These are phyloP conservation scores for Aricia agestis DNA, from an alignment of 1,140 invertebrate species.

Conservation along the genomic window DNA sequence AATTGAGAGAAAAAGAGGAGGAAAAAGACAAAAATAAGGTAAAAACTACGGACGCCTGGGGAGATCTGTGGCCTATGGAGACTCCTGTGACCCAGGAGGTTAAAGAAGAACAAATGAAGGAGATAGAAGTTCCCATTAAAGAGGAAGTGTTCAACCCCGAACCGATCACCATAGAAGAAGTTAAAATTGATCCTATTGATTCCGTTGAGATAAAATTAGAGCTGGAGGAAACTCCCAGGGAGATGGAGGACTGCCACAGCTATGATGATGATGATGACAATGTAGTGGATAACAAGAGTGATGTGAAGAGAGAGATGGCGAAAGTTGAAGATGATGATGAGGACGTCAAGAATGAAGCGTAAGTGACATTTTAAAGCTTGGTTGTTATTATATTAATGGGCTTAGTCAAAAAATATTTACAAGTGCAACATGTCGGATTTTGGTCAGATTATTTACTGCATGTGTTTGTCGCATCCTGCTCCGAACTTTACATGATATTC, in stretches of 20 bases:
- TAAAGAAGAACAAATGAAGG: not conserved
- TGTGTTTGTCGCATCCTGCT: too few relatives aligned
- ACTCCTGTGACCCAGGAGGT: not conserved
- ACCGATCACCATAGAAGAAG: constrained; percentile 25
- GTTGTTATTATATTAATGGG: not conserved
- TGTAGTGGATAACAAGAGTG: constrained; percentile 11
- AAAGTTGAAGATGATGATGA: constrained; percentile 22
- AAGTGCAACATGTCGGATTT: too few relatives aligned
- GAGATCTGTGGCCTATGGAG: constrained; percentile 24
- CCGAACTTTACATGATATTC: too few relatives aligned
- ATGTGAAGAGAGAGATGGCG: constrained; percentile 16
- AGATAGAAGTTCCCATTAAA: constrained; percentile 15
- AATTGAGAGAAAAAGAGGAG: constrained; percentile 42
- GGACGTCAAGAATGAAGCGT: constrained; percentile 36
- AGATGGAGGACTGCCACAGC: constrained; percentile 3
- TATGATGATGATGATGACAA: constrained; percentile 11
- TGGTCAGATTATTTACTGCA: too few relatives aligned
- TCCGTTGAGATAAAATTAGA: not conserved
- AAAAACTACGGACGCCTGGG: constrained; percentile 40
- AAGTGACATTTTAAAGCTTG: constrained; percentile 11
- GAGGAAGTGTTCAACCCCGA: constrained; percentile 13
- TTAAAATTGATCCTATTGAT: constrained; percentile 14
- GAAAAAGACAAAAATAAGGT: constrained; percentile 27
- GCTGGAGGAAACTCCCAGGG: not conserved
- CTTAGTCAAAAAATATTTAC: too few relatives aligned